Conservation (phyloP, 2,113 vertebrate genomes). For the Balaenoptera acutorostrata region DNA sequence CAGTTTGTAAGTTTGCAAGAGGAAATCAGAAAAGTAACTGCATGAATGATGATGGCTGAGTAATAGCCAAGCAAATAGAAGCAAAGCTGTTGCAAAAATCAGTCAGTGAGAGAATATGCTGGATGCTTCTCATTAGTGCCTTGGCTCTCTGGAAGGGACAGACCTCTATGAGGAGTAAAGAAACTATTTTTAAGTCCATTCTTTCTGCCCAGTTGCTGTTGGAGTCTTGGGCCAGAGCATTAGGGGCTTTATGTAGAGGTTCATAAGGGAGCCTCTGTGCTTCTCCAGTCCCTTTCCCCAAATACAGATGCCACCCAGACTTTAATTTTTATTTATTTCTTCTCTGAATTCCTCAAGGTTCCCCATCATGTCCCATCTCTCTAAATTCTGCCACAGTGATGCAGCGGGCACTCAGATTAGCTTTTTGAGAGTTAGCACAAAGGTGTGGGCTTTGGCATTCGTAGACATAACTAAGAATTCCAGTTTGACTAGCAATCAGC, state of each 20-base stretch:
- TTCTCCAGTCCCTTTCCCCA: background rate
- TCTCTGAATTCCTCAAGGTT: background rate
- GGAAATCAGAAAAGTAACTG: background rate
- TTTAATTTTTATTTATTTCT: background rate
- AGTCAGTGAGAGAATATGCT: background rate
- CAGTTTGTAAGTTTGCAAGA: background rate
- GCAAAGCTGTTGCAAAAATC: background rate
- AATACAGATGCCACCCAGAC: background rate
- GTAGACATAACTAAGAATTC: background rate
- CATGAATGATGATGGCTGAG: background rate
- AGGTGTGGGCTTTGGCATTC: background rate
- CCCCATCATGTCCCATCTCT: background rate
- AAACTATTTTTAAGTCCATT: background rate
- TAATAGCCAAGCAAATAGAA: background rate
- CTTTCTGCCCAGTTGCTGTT: background rate
- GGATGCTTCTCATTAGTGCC: background rate
- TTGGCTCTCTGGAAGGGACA: background rate
- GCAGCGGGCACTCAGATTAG: background rate
- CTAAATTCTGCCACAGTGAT: background rate
- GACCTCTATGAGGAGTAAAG: background rate
- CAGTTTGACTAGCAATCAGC: background rate
- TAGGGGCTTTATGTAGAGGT: background rate
- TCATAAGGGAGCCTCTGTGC: background rate
- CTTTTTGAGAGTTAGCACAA: background rate
- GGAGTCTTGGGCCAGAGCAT: background rate